Conservation (phyloP, 2,113 vertebrate genomes). For the Cephalopholis sonnerati region DNA sequence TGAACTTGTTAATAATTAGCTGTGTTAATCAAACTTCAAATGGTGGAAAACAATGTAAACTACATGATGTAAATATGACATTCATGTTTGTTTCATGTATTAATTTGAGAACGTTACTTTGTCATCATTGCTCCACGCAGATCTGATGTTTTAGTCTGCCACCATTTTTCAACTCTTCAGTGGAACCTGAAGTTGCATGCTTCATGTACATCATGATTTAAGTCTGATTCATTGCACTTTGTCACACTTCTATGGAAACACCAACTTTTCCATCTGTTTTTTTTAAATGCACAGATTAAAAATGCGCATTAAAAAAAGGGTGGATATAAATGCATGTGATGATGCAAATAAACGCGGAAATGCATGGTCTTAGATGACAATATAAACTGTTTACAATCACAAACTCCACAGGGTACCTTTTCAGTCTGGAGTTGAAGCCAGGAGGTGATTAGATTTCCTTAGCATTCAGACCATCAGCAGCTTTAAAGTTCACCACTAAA, state of each 20-base stretch:
- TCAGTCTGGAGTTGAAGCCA: background rate
- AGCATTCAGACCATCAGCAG: background rate
- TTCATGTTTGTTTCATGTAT: background rate
- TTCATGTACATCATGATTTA: background rate
- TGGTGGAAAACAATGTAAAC: background rate
- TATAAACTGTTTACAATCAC: background rate
- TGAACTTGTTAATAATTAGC: no score
- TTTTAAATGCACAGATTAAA: no score
- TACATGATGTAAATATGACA: background rate
- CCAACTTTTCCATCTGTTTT: no score
- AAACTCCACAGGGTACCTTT: constrained; percentile 17
- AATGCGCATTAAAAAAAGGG: background rate
- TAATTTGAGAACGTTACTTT: background rate
- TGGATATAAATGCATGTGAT: background rate
- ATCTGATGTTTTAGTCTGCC: background rate
- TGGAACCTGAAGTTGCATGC: background rate
- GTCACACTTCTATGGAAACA: no score
- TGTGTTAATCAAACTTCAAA: background rate
- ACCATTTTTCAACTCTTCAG: background rate
- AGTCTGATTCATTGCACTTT: background rate
- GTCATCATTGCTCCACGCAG: background rate
- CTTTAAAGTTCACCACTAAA: background rate
- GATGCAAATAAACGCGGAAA: background rate
- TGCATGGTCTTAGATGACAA: background rate
- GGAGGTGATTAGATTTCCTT: background rate